Percentiles rank a stretch among this genome's conserved stretches.
Conservation (phyloP, 2,113 vertebrate species). For the Anser cygnoides region DNA sequence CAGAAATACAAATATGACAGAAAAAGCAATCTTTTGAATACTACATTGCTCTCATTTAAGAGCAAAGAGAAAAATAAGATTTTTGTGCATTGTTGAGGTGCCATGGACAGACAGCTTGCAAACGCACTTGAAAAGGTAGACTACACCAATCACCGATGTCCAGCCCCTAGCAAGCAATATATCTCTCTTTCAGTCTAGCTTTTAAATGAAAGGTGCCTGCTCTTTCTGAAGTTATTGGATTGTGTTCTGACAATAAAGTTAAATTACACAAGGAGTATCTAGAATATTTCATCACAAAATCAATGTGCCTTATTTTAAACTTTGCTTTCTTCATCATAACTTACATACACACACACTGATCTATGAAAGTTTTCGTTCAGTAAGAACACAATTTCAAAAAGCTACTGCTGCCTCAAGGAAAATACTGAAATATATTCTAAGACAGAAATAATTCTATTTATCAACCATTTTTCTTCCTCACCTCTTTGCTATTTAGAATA, state of each 20-base stretch:
- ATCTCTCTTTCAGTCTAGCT: background rate
- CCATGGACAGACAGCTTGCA: background rate
- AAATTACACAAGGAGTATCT: conserved; percentile 7
- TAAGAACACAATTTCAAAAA: conserved; percentile 24
- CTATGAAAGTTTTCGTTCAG: conserved; percentile 19
- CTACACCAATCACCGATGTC: background rate
- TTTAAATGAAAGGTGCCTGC: conserved; percentile 14
- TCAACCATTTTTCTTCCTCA: conserved; percentile 49
- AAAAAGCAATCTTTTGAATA: background rate
- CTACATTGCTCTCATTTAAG: background rate
- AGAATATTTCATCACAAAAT: conserved; percentile 50
- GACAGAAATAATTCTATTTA: conserved; percentile 54
- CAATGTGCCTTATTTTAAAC: conserved; percentile 25
- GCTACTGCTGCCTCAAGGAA: conserved; percentile 35
- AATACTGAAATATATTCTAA: conserved; percentile 35
- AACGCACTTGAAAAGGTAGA: background rate
- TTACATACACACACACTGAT: background rate
- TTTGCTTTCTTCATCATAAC: conserved; percentile 14
- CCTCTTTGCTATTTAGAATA: conserved; percentile 58
- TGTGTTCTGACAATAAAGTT: conserved; percentile 38
- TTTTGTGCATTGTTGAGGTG: background rate
- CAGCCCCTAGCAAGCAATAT: conserved; percentile 1
- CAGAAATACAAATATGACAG: background rate
- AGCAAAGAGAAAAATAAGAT: background rate
- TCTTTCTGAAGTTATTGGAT: conserved; percentile 12